Evolutionary conservation across 2,797 vertebrate genomes (phyloP).

Genomic region (Acanthurus leucopareius): DNA sequence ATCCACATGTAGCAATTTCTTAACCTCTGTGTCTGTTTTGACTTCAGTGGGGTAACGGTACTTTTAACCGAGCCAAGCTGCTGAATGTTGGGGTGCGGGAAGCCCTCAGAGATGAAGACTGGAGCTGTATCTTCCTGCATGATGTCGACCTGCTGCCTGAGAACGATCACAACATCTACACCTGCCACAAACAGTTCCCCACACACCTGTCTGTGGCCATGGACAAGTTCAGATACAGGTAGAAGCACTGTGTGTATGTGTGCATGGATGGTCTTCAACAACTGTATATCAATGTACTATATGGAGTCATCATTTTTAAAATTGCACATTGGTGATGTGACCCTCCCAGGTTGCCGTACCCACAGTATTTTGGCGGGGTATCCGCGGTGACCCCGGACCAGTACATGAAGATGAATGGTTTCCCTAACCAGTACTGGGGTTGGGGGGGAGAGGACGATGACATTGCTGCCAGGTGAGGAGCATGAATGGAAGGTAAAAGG

Average conservation of each 20-base stretch:
- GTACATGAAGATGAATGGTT: constrained; percentile 98
- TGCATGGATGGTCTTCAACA: neutral
- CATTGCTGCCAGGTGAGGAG: constrained; percentile 92
- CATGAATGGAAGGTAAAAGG: constrained; percentile 6
- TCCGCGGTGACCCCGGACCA: constrained; percentile 96
- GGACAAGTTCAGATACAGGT: constrained; percentile 99
- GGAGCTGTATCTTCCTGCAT: constrained; percentile 96
- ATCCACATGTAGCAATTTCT: neutral
- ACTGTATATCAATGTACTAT: neutral
- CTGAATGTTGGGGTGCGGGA: constrained; percentile 96
- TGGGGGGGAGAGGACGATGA: constrained; percentile 98
- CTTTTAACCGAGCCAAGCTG: constrained; percentile 96
- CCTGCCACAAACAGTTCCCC: constrained; percentile 93
- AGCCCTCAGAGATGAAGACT: constrained; percentile 94
- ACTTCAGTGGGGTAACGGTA: constrained; percentile 91
- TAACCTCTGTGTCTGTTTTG: constrained; percentile 2
- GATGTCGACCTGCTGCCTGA: constrained; percentile 96
- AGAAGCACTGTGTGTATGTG: constrained; percentile 68
- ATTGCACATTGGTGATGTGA: constrained; percentile 36
- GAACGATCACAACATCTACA: constrained; percentile 97
- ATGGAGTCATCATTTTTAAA: constrained; percentile 34
- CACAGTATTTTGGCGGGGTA: constrained; percentile 96
- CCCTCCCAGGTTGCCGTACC: constrained; percentile 90
- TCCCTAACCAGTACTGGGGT: constrained; percentile 98
- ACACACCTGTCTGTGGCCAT: constrained; percentile 95